Percentiles rank a stretch among this genome's conserved stretches.
phyloP scores from a whole-genome alignment of 2,113 vertebrate genomes.

The Tragelaphus buxtoni region DNA sequence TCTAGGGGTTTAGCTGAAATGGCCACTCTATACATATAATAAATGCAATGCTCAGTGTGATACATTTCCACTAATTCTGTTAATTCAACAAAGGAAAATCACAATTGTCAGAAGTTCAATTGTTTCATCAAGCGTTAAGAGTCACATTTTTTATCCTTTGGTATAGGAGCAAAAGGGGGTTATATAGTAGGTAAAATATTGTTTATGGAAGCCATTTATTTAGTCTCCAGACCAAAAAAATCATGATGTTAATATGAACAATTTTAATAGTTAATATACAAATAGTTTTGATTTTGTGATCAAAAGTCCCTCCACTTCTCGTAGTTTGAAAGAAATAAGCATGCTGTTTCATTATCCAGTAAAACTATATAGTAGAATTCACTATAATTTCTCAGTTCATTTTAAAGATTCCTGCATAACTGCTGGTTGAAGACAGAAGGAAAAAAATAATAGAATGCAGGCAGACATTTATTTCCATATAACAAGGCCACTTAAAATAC shows the following conservation, averaged over 20 bases:
- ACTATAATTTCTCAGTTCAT: constrained; percentile 23
- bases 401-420: constrained; percentile 36
- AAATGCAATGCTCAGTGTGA: background rate
- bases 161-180: background rate
- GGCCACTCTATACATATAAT: background rate
- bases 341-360: constrained; percentile 13
- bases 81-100: background rate
- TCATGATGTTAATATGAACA: background rate
- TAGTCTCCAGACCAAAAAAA: background rate
- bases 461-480: constrained; percentile 43
- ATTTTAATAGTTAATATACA: constrained; percentile 15
- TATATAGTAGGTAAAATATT: background rate
- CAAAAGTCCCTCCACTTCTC: constrained; percentile 17
- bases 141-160: background rate
- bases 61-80: background rate
- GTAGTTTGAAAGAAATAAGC: constrained; percentile 34
- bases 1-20: background rate
- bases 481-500: constrained; percentile 38
- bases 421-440: constrained; percentile 14
- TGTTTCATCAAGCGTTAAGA: background rate
- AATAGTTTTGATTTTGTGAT: constrained; percentile 6
- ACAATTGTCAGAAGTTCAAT: background rate
- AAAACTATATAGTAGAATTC: background rate
- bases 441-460: constrained; percentile 19
- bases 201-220: background rate